Conservation (phyloP, 1,140 invertebrate species). For the Nilaparvata lugens region DNA sequence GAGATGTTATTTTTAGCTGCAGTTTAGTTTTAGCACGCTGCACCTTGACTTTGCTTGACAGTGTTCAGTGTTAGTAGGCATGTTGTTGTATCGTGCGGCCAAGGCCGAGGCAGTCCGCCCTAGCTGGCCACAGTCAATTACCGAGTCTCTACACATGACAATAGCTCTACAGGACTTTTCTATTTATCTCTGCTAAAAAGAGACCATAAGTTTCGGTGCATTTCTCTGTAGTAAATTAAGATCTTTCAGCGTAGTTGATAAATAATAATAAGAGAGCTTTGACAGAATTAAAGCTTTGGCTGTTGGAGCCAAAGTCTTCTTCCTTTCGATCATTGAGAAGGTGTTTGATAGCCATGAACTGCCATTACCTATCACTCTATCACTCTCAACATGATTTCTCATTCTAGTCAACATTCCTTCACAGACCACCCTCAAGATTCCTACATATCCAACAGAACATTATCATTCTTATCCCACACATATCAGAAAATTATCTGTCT, state of each 20-base stretch:
- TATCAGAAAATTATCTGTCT: no score
- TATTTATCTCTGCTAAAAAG: neutral
- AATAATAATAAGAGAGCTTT: neutral
- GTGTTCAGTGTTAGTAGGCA: neutral
- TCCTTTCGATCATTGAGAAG: neutral
- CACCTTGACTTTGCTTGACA: slow-evolving; percentile 4
- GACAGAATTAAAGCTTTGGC: neutral
- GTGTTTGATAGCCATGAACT: neutral
- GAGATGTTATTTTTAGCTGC: neutral
- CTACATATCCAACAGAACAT: no score
- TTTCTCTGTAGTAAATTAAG: slow-evolving; percentile 1
- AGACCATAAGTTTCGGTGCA: neutral
- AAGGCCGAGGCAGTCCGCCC: no score
- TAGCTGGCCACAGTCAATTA: slow-evolving; percentile 4
- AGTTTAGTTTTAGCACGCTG: slow-evolving; percentile 2
- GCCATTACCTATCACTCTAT: neutral
- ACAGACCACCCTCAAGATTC: no score
- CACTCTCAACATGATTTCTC: no score
- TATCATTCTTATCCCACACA: no score
- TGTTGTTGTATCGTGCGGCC: neutral
- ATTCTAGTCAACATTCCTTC: no score
- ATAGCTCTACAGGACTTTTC: slow-evolving; percentile 1
- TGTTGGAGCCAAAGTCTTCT: neutral
- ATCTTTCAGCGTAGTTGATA: neutral
- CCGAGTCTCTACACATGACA: slow-evolving; percentile 3